Evolutionary conservation across 2,797 vertebrate genomes (phyloP), one percentile per base, ranked within the genome.

Genomic region (Gymnoscopelus microlampas): DNA sequence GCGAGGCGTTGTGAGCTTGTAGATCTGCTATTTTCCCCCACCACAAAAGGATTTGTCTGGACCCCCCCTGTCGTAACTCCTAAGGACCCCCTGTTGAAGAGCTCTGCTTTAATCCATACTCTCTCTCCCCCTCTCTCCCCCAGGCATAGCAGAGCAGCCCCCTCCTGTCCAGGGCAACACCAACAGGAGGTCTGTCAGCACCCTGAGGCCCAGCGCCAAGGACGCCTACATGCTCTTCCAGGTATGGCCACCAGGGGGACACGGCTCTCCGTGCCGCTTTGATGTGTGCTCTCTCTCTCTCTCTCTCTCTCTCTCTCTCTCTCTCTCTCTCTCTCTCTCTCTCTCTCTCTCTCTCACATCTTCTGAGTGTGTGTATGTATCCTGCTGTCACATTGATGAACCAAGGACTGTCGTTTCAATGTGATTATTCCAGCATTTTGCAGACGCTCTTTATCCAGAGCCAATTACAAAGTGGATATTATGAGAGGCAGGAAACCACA

Each of bases 161-260:
- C 88, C 92, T 65, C 93, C 94, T 48, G 87, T 97, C 70, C 96
- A 95, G 85, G 97, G 96, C 70, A 99, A 99, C 76, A 98, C 96
- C 84, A 99, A 98, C 87, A 94, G 98, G 77, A 94, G 98, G 66
- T 97, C 96, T 62, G 95, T 98, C 80, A 98, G 95, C 70, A 96
- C 96, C 0, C 93, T 99, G 82, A 96, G 95, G 80, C 98, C 98
- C 23, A 98, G 97, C 84, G 98, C 98, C 71, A 99, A 98, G 92
- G 98, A 99, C 65, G 97, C 98, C 3, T 99, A 99, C 88, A 98
- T 99, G 98, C 94, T 99, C 74, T 99, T 99, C 86, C 98, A 99
- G 97, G 98, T 99, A 94, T 50, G 66, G 79, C 87, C 90, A 85
- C 77, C 63, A 72, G 86, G 74, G 48, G 88, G 79, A 59, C 3